phyloP scores from a whole-genome alignment of 2,888 invertebrate species.

The Congeria kusceri region DNA sequence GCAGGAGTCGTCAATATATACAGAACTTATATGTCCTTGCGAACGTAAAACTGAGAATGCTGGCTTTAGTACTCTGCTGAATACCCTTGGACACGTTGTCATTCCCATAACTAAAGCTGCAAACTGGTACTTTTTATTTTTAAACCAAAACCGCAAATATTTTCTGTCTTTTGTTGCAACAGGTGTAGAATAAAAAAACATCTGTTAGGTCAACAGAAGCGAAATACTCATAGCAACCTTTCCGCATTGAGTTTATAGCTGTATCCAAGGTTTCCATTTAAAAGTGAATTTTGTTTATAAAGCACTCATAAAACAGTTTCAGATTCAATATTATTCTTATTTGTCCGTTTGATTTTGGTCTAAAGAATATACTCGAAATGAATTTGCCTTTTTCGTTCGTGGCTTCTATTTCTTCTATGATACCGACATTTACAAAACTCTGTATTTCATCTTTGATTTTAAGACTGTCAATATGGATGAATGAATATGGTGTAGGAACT shows the following conservation, averaged over 20 bases:
- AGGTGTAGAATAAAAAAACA: constrained; percentile 18
- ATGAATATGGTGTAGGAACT: constrained; percentile 34
- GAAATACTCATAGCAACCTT: constrained; percentile 24
- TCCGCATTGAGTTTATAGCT: constrained; percentile 8
- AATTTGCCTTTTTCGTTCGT: constrained; percentile 13
- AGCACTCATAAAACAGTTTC: constrained; percentile 14
- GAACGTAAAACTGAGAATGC: constrained; percentile 20
- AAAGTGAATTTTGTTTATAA: constrained; percentile 5
- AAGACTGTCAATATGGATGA: constrained; percentile 7
- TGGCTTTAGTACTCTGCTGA: constrained; percentile 33
- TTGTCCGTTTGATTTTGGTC: constrained; percentile 22
- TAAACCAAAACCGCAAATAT: constrained; percentile 21
- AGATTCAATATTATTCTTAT: constrained; percentile 29
- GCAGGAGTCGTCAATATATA: constrained; percentile 34
- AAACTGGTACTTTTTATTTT: constrained; percentile 12
- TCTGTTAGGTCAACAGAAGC: constrained; percentile 27
- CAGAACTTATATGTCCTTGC: constrained; percentile 18
- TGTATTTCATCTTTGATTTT: constrained; percentile 37
- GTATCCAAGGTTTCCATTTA: constrained; percentile 30
- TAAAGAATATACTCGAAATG: constrained; percentile 35
- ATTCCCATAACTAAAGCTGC: constrained; percentile 17
- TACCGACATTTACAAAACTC: constrained; percentile 12
- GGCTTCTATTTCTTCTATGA: constrained; percentile 25
- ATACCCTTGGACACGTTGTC: neutral
- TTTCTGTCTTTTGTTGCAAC: constrained; percentile 4